A percentile compares a stretch with the other conserved stretches of the same genome.
Evolutionary conservation across 2,888 invertebrate species (phyloP).

Genomic region (Terebella lapidaria): DNA sequence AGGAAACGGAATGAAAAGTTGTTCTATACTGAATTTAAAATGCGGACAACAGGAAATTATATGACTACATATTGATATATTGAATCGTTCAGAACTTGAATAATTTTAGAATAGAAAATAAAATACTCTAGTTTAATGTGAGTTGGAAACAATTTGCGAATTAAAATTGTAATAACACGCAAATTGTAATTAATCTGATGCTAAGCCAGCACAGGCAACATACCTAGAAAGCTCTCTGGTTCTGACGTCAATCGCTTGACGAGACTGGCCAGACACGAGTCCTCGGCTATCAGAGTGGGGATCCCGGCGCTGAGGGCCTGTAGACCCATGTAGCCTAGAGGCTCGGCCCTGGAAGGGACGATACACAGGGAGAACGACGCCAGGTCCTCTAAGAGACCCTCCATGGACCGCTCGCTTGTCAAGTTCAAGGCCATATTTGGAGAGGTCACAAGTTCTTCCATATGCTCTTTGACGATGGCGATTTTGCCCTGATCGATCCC

Average conservation of each 20-base stretch:
- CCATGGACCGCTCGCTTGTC: slow-evolving; percentile 3
- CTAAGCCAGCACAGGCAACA: too few species aligned
- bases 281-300: slow-evolving; percentile 23
- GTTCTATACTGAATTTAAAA: too few species aligned
- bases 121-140: too few species aligned
- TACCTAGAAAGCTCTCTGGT: slow-evolving; percentile 11
- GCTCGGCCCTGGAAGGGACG: slow-evolving; percentile 21
- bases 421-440: slow-evolving; percentile 5
- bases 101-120: too few species aligned
- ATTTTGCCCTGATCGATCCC: neutral
- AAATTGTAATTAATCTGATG: too few species aligned
- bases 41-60: too few species aligned
- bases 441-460: neutral
- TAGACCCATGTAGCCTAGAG: slow-evolving; percentile 20
- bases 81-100: too few species aligned
- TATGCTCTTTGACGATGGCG: neutral
- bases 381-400: slow-evolving; percentile 13
- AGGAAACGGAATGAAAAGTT: neutral
- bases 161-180: too few species aligned
- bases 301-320: slow-evolving; percentile 24
- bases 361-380: slow-evolving; percentile 12
- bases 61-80: too few species aligned
- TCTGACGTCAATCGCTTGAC: slow-evolving; percentile 18
- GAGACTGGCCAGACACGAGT: slow-evolving; percentile 15
- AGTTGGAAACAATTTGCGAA: too few species aligned